Evolutionary conservation across 2,797 vertebrate genomes (phyloP), one percentile per base, ranked within the genome.

Genomic region (Artibeus jamaicensis): DNA sequence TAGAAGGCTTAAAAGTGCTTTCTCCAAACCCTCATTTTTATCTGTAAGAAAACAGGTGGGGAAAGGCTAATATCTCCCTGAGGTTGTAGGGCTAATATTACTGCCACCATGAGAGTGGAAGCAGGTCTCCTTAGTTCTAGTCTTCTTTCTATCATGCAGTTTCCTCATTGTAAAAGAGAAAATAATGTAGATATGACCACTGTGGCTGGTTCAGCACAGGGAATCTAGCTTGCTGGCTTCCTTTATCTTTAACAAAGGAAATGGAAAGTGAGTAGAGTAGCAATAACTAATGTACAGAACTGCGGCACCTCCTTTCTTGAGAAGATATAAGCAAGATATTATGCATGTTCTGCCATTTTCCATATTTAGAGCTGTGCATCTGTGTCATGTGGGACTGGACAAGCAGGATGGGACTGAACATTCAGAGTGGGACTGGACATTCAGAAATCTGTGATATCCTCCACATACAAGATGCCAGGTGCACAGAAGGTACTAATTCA

Each of bases 121-220:
- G 2, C 9, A 15, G 6, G 19, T 59, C 46, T 73, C 24, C 22
- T 78, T 4, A 19, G 3, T 37, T 22, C 1, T 2, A 19, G 6
- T 1, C 7, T 21, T 37, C 16, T 11, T 59, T 21, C 16, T 19
- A 11, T 0, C 6, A 16, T 0, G 9, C 9, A 5, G 5, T 10
- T 32, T 50, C 5, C 26, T 29, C 44, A 21, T 34, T 42, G 42
- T 77, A 24, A 83, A 53, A 29, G 18, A 62, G 39, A 16, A n/a
- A 73, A 29, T 26, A 71, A 42, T 24, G 46, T 22, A 48, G 26
- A 44, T 22, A 29, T 21, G 34, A 34, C 9, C 14, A 14, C 4
- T 18, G 0, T 10, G 9, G 9, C 42, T 44, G 4, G 55, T 24
- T 48, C 34, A 12, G 9, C 19, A 19, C 9, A 57, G 39, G 37